These are phyloP conservation scores for Ctenochaetus hawaiiensis DNA, from an alignment of 2,797 vertebrate genomes.

Conservation along the genomic window DNA sequence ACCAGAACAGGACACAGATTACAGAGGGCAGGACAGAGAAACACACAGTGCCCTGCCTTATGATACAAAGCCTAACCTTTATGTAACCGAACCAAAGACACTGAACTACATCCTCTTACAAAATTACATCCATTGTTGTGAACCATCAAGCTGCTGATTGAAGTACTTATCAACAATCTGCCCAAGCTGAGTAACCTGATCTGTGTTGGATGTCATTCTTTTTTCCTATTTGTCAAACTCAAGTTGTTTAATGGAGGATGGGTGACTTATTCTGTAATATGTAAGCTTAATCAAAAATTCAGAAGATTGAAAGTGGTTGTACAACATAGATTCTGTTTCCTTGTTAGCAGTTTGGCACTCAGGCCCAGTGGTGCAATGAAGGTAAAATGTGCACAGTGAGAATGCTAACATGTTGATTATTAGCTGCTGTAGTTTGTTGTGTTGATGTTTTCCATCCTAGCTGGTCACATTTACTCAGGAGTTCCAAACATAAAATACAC, in stretches of 20 bases:
- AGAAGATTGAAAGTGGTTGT: neutral
- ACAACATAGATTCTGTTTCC: neutral
- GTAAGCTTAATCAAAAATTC: too few species aligned
- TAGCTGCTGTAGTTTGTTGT: neutral
- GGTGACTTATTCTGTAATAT: neutral
- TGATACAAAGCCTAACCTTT: slow-evolving; percentile 28
- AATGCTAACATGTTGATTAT: neutral
- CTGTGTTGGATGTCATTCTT: too few species aligned
- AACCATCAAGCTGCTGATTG: neutral
- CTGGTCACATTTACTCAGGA: neutral
- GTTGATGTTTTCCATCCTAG: neutral
- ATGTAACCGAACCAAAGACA: slow-evolving; percentile 34
- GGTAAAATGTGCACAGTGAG: too few species aligned
- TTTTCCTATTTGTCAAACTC: too few species aligned
- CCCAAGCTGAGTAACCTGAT: too few species aligned
- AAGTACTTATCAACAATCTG: too few species aligned
- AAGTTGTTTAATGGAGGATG: too few species aligned
- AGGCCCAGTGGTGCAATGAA: neutral
- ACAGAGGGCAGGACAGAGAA: slow-evolving; percentile 35
- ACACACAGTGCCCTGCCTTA: slow-evolving; percentile 34
- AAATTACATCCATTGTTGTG: slow-evolving; percentile 12
- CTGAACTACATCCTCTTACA: slow-evolving; percentile 32
- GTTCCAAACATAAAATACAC: neutral
- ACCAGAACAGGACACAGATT: slow-evolving; percentile 13
- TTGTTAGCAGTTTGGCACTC: neutral